phyloP scores from a whole-genome alignment of 2,888 invertebrate species.

The Trissolcus brochymenae region DNA sequence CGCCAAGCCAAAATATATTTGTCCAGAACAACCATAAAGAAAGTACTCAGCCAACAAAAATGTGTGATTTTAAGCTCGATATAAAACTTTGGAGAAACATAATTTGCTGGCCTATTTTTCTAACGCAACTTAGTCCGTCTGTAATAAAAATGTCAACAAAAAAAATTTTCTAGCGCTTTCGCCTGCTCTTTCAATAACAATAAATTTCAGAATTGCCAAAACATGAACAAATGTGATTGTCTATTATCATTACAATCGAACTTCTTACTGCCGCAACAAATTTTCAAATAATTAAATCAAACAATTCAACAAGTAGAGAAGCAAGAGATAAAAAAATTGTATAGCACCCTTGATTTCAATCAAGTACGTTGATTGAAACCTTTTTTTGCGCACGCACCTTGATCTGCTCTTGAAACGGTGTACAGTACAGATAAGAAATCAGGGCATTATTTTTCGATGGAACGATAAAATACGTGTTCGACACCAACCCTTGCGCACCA shows the following conservation, averaged over 20 bases:
- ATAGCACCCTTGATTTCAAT: conserved; percentile 15
- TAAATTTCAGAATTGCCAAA: neutral
- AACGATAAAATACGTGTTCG: neutral
- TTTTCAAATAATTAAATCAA: conserved; percentile 25
- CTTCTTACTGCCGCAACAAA: conserved; percentile 5
- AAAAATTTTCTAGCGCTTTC: neutral
- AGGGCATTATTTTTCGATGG: conserved; percentile 39
- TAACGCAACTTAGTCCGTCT: too few relatives aligned
- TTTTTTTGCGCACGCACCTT: conserved; percentile 13
- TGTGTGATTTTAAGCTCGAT: neutral
- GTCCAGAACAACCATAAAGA: conserved; percentile 15
- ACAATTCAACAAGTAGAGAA: conserved; percentile 6
- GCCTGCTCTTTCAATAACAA: conserved; percentile 1
- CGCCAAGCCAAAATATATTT: conserved; percentile 8
- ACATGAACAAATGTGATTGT: neutral
- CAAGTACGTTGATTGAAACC: conserved; percentile 4
- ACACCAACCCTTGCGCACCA: too few relatives aligned
- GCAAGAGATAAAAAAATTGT: conserved; percentile 6
- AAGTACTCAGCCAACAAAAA: conserved; percentile 20
- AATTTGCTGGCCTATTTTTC: too few relatives aligned
- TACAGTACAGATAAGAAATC: conserved; percentile 37
- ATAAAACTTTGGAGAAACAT: too few relatives aligned
- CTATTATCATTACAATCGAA: conserved; percentile 17
- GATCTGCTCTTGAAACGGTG: conserved; percentile 12
- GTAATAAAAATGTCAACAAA: too few relatives aligned